phyloP scores from a whole-genome alignment of 1,140 invertebrate species.

The Neodiprion lecontei region DNA sequence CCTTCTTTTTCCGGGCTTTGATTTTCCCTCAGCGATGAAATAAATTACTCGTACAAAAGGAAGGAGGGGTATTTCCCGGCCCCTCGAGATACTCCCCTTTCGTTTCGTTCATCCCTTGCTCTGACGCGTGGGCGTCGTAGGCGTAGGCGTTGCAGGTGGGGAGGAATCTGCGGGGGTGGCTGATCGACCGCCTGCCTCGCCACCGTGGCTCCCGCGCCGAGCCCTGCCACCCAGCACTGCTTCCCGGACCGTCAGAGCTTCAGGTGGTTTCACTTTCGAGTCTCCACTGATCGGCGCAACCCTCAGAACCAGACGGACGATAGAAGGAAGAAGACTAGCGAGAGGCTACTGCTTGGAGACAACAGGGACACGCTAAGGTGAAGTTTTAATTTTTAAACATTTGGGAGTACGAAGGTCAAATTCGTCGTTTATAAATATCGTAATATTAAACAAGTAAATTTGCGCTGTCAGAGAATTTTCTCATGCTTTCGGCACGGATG shows the following conservation, averaged over 20 bases:
- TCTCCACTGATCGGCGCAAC: not conserved
- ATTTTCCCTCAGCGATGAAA: not conserved
- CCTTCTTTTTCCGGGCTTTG: not conserved
- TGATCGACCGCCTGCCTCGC: not conserved
- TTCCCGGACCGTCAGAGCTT: conserved; percentile 4
- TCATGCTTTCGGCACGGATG: too few species aligned
- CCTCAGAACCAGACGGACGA: not conserved
- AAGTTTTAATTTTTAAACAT: not conserved
- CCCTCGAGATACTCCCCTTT: not conserved
- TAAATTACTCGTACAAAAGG: not conserved
- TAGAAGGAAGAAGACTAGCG: not conserved
- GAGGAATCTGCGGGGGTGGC: not conserved
- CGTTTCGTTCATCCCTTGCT: conserved; percentile 2
- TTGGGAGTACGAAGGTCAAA: too few species aligned
- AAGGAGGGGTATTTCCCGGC: not conserved
- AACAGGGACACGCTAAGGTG: not conserved
- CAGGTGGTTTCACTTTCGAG: not conserved
- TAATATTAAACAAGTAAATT: too few species aligned
- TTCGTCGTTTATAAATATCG: too few species aligned
- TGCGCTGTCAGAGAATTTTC: too few species aligned
- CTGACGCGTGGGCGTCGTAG: not conserved
- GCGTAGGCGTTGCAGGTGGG: not conserved
- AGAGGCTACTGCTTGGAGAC: not conserved
- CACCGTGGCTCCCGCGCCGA: conserved; percentile 4
- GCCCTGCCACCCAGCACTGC: not conserved